Conservation (phyloP, 2,797 vertebrate genomes). For the Spondyliosoma cantharus region DNA sequence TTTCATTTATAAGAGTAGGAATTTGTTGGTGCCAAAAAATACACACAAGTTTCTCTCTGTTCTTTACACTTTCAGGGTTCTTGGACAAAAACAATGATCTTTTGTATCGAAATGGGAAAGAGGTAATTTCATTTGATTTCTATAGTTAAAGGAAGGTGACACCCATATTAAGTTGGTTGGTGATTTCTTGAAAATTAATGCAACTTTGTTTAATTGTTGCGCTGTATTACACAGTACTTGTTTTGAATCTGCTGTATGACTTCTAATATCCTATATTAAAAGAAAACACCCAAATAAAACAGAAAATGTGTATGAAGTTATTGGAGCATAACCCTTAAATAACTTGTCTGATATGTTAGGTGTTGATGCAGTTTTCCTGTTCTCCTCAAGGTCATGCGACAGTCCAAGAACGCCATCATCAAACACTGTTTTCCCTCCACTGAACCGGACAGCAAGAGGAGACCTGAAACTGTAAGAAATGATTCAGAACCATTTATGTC, state of each 20-base stretch:
- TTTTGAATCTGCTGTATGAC: background rate
- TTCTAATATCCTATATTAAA: background rate
- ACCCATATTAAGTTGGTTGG: background rate
- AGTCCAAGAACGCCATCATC: conserved; percentile 90
- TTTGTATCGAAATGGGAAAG: conserved; percentile 94
- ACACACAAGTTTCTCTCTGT: background rate
- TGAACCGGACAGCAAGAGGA: conserved; percentile 90
- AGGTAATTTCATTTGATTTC: conserved; percentile 78
- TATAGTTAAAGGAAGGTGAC: background rate
- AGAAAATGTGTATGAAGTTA: background rate
- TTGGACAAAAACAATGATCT: conserved; percentile 98
- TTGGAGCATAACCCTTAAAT: background rate
- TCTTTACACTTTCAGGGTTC: conserved; percentile 85
- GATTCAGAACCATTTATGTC: background rate
- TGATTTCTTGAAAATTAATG: background rate
- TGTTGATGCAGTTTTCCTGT: background rate
- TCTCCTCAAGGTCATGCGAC: conserved; percentile 87
- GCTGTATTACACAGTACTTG: background rate
- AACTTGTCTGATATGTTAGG: background rate
- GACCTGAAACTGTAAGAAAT: conserved; percentile 89
- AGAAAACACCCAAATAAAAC: background rate
- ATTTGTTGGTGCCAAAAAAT: background rate
- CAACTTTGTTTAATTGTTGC: background rate
- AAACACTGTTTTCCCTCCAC: conserved; percentile 88
- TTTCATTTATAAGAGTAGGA: background rate